These are phyloP conservation scores for Cryptocephalus primarius DNA, from an alignment of 2,888 invertebrate species.

Conservation along the genomic window DNA sequence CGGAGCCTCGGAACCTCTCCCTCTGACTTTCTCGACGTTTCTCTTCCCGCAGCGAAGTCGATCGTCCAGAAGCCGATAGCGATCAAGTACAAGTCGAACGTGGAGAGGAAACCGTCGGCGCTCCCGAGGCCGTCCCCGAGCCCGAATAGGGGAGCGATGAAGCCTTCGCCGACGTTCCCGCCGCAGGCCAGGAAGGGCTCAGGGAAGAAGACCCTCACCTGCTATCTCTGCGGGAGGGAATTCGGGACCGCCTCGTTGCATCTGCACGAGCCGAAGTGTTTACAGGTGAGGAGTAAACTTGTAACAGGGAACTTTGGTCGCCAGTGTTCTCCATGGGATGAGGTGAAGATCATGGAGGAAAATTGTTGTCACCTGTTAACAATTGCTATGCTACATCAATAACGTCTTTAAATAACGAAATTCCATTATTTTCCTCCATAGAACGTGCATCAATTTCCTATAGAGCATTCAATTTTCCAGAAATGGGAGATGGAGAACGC, in stretches of 20 bases:
- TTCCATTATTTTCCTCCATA: too few relatives aligned
- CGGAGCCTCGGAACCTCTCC: too few relatives aligned
- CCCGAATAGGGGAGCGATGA: not conserved
- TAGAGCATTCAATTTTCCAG: conserved; percentile 25
- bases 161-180: not conserved
- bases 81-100: conserved; percentile 35
- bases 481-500: conserved; percentile 54
- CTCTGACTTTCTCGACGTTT: too few relatives aligned
- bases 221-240: conserved; percentile 55
- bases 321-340: too few relatives aligned
- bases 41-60: conserved; percentile 30
- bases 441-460: too few relatives aligned
- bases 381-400: too few relatives aligned
- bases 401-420: too few relatives aligned
- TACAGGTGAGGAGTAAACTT: conserved; percentile 41
- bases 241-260: conserved; percentile 54
- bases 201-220: conserved; percentile 37
- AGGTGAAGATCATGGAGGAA: too few relatives aligned
- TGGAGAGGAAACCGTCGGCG: conserved; percentile 5
- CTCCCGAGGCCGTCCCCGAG: not conserved
- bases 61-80: conserved; percentile 43
- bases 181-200: conserved; percentile 10
- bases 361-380: too few relatives aligned
- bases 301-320: not conserved
- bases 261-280: conserved; percentile 56